Base-by-base conservation (phyloP, 1,140 invertebrate genomes). In the Eueides isabella region DNA sequence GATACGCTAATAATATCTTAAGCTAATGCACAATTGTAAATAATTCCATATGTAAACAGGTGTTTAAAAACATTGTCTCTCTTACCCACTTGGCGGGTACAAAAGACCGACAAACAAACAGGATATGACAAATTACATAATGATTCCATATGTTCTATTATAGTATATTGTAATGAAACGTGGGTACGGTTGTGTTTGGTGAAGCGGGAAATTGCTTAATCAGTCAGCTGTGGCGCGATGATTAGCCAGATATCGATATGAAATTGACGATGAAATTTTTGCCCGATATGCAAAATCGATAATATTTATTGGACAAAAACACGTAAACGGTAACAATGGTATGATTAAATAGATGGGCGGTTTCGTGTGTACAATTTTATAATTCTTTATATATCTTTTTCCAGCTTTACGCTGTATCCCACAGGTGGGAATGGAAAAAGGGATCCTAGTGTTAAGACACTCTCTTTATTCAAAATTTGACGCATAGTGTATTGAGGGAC, bases 101-200 rank as follows among this genome's bases (percentile, higher is more conserved):
- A 55, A 63, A 63, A 63, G 29, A 63, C 26, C 61, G 61, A 31
- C 26, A 63, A 63, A 2, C 61, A 63, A 63, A 76, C 66, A 87
- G 89, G 87, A 90, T 89, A 76, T 85, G 83, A 75, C 86, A 90
- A 92, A 91, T 91, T 90, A 88, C 86, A 89, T 89, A 31, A 89
- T 90, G 19, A 55, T 55, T 55, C 48, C 48, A 26, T 55, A 55
- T 88, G 85, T 89, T 78, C 81, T 72, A 75, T 82, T 72, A 75
- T 82, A 83, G 86, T 87, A 88, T 88, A 89, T 89, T 89, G 77
- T 91, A 91, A 91, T 91, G 85, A 91, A 88, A 89, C 85, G 88
- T 86, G 84, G 87, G 81, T 80, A 85, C 77, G 79, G 81, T 76
- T 76, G 79, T 78, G 81, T 81, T 82, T 84, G 83, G 67, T 85